Evolutionary conservation across 1,140 invertebrate genomes (phyloP).

Genomic region (Lasioglossum albipes): DNA sequence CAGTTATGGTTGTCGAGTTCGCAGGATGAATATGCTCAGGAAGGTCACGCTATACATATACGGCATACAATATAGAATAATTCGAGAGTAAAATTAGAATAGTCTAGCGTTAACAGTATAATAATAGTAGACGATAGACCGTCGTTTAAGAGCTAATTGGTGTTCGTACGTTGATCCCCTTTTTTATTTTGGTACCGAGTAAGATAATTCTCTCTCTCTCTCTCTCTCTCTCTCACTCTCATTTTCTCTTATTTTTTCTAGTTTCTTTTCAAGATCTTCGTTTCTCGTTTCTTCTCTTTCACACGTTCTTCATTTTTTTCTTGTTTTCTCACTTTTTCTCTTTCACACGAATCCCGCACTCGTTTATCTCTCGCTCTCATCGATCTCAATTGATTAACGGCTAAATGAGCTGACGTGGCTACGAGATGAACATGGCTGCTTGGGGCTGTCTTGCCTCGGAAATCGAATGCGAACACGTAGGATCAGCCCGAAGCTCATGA

Average conservation of each 20-base stretch:
- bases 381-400: background rate
- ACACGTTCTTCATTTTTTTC: background rate
- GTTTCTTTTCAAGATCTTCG: background rate
- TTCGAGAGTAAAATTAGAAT: constrained; percentile 52
- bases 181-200: constrained; percentile 69
- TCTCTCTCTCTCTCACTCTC: background rate
- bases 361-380: background rate
- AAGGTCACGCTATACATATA: constrained; percentile 10
- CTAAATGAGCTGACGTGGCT: background rate
- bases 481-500: background rate
- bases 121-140: constrained; percentile 74
- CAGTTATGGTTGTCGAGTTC: background rate
- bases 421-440: constrained; percentile 8
- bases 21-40: constrained; percentile 7
- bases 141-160: constrained; percentile 79
- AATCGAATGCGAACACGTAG: background rate
- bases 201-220: constrained; percentile 20
- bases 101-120: constrained; percentile 50
- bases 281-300: too few relatives aligned
- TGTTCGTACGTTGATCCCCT: constrained; percentile 80
- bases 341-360: background rate
- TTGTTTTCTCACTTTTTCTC: background rate
- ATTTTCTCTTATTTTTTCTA: background rate
- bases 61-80: constrained; percentile 26
- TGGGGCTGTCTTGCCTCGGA: background rate